Percentiles rank a stretch among this genome's conserved stretches.
Conservation (phyloP, 2,113 vertebrate genomes). For the Beaufortia kweichowensis region DNA sequence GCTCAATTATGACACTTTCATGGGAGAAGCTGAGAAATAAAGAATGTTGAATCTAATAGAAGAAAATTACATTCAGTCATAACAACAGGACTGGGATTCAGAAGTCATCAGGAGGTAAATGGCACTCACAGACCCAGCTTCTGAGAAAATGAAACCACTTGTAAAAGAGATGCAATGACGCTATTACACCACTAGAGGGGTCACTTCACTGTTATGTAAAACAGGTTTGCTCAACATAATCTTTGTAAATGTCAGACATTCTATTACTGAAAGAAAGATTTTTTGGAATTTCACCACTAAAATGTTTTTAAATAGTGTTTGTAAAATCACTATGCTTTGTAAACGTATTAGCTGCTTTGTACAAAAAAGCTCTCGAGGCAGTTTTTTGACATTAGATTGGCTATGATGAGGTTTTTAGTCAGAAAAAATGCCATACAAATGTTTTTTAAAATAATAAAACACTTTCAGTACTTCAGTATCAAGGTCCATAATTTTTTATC, state of each 20-base stretch:
- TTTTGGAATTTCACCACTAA: background rate
- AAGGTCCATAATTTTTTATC: no score
- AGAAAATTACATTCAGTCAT: conserved; percentile 1
- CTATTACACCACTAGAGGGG: conserved; percentile 48
- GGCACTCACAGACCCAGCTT: conserved; percentile 10
- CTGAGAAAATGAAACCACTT: conserved; percentile 6
- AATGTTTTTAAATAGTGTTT: no score
- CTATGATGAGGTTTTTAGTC: no score
- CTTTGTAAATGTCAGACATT: background rate
- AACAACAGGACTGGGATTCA: background rate
- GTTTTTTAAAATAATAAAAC: no score
- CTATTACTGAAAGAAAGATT: conserved; percentile 14
- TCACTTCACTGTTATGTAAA: conserved; percentile 29
- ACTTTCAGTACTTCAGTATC: no score
- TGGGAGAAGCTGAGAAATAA: conserved; percentile 10
- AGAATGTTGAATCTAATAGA: background rate
- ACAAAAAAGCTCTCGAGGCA: no score
- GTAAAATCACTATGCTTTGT: no score
- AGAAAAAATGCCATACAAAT: no score
- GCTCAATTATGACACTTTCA: conserved; percentile 15
- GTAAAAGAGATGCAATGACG: conserved; percentile 36
- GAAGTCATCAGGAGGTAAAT: conserved; percentile 37
- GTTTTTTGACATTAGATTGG: no score
- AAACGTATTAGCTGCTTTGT: no score
- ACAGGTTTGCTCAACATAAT: conserved; percentile 16